Evolutionary conservation across 1,140 invertebrate species (phyloP), one percentile per base, ranked within the genome.

Genomic region (Leptinotarsa texana): DNA sequence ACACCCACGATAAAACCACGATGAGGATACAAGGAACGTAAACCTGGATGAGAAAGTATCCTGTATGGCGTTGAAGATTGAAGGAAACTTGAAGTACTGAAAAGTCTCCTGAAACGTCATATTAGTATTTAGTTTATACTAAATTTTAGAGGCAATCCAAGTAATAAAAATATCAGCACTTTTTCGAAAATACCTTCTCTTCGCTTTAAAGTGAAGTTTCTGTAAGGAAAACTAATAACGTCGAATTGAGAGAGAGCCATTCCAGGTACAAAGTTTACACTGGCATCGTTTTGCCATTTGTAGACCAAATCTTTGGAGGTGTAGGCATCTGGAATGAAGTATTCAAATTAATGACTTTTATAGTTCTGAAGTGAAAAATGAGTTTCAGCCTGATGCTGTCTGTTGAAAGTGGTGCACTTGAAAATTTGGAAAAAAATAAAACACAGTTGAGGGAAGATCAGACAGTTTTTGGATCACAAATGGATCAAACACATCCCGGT

Each of bases 1-100:
- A 96, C 1, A 98, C 96, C 96, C 96, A 99, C 0, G 95, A 97
- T 1, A 98, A 87, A 0, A 97, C 94, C 1, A 98, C 96, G 75
- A 98, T 96, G 66, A 98, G 88, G 67, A 96, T 95, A 83, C 96
- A 98, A 0, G 97, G 97, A 24, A 97, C 91, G 84, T 98, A 98
- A 13, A 97, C 95, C 87, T 98, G 95, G 77, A 98, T 96, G 2
- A 98, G 88, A 86, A 97, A 98, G 84, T 97, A 98, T 63, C 96
- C 96, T 3, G 95, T 94, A 82, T 96, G 92, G 4, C 96, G 88
- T 80, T 95, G 93, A 6, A 98, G 88, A 85, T 96, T 96, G 85
- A 98, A 98, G 47, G 95, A 96, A 8, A 99, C 93, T 83, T 93
- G 88, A 5, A 96, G 85, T 83, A 95, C 92, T 15, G 93, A 95